phyloP scores from a whole-genome alignment of 2,888 invertebrate species.

The Mythimna lalbum region DNA sequence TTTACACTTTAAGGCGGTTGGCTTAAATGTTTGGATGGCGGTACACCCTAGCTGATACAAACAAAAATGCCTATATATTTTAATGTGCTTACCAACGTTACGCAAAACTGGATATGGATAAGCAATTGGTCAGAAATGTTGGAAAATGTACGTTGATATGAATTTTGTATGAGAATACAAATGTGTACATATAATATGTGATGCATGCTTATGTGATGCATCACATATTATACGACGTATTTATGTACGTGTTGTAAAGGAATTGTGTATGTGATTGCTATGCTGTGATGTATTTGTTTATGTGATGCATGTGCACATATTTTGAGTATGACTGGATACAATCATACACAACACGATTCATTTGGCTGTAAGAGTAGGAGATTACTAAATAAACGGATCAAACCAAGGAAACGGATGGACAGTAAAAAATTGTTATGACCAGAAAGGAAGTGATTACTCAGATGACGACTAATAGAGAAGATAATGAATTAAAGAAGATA shows the following conservation, averaged over 20 bases:
- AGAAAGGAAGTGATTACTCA: not conserved
- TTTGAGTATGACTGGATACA: too few relatives aligned
- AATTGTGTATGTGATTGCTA: too few relatives aligned
- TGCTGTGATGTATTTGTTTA: too few relatives aligned
- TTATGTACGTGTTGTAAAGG: too few relatives aligned
- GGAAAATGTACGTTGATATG: not conserved
- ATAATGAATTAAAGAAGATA: not conserved
- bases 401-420: too few relatives aligned
- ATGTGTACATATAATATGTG: too few relatives aligned
- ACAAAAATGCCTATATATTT: not conserved
- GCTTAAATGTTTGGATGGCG: conserved; percentile 17
- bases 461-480: not conserved
- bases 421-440: too few relatives aligned
- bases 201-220: too few relatives aligned
- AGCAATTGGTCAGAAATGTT: not conserved
- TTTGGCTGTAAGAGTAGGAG: not conserved
- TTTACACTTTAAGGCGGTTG: conserved; percentile 1
- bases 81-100: not conserved
- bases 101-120: not conserved
- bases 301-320: too few relatives aligned
- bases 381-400: not conserved
- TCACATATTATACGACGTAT: too few relatives aligned
- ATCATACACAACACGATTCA: too few relatives aligned
- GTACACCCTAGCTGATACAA: not conserved
- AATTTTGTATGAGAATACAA: too few relatives aligned